Evolutionary conservation across 92 coral and sea anemone genomes (phyloP).

Genomic region (Zoanthus sociatus): DNA sequence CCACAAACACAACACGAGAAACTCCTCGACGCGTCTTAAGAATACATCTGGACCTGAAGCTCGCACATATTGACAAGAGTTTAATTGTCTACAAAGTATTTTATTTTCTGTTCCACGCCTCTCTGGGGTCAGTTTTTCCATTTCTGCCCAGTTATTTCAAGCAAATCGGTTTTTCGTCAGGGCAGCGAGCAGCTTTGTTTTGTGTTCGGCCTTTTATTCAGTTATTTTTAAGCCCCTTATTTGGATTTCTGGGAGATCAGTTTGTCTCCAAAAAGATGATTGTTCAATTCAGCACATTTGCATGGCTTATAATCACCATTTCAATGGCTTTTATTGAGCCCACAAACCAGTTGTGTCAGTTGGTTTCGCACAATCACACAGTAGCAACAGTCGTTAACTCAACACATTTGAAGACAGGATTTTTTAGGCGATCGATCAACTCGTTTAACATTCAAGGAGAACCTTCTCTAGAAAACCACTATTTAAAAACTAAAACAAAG

Average conservation of each 20-base stretch:
- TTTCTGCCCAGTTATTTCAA: constrained; percentile 84
- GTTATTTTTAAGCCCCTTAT: constrained; percentile 82
- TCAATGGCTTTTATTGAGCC: constrained; percentile 97
- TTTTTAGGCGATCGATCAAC: constrained; percentile 79
- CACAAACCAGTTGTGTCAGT: constrained; percentile 89
- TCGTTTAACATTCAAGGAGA: constrained; percentile 12
- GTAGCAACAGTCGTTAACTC: constrained; percentile 78
- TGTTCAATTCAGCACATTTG: constrained; percentile 84
- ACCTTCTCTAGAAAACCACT: constrained; percentile 19
- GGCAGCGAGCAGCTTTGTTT: constrained; percentile 74
- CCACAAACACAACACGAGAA: background rate
- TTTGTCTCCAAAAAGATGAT: constrained; percentile 81
- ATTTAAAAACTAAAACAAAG: constrained; percentile 22
- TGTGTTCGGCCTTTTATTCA: constrained; percentile 85
- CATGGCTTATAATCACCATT: constrained; percentile 92
- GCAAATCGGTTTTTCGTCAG: constrained; percentile 93
- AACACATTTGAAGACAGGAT: constrained; percentile 90
- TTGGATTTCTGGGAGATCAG: constrained; percentile 91
- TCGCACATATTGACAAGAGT: constrained; percentile 74
- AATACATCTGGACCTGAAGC: constrained; percentile 36
- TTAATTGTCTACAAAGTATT: constrained; percentile 85
- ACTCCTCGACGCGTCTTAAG: constrained; percentile 29
- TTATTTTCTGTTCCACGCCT: constrained; percentile 85
- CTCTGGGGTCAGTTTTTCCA: constrained; percentile 90
- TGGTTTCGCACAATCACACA: constrained; percentile 76